Evolutionary conservation across 2,888 invertebrate genomes (phyloP), one percentile per base, ranked within the genome.

Genomic region (Timandra comae): DNA sequence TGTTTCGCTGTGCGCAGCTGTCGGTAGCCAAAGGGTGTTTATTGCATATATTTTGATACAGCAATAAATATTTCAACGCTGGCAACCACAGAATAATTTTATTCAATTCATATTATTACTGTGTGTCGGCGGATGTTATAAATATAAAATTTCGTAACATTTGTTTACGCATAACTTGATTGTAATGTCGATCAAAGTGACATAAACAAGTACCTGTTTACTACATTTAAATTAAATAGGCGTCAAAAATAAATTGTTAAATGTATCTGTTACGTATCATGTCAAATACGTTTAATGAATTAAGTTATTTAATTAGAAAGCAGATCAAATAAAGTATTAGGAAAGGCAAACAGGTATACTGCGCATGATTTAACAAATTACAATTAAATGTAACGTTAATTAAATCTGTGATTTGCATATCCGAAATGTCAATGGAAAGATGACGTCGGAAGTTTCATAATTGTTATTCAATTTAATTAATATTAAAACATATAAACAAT

Each of bases 241-340:
- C 27, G 38, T 46, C 45, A 48, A 37, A 40, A 33, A 34, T 38
- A 6, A 41, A 37, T 41, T 33, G 27, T 44, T 35, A 19, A 39
- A 42, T 37, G 34, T 21, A 36, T 41, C 12, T 25, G 27, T 27
- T 35, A 31, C 31, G 26, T 43, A 24, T 24, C 2, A 24, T 24
- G 24, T 24, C 11, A 6, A 11, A 24, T 6, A 10, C 11, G 5
- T 11, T 11, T 11, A 24, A 10, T 24, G 7, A 24, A 24, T 21
- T 21, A 21, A 29, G 10, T 11, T 21, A 29, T 16, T 16, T 16
- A 16, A 16, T 24, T 61, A 64, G 62, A 64, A 69, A 66, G 58
- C 49, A 3, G 7, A 24, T 11, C 7, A 7, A 28, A 6, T 28
- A 8, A 9, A 19, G 16, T 19, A n/a, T n/a, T n/a, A n/a, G n/a